Percentiles rank a stretch among this genome's conserved stretches.
Conservation (phyloP, 2,797 vertebrate genomes). For the Geotrypetes seraphini region DNA sequence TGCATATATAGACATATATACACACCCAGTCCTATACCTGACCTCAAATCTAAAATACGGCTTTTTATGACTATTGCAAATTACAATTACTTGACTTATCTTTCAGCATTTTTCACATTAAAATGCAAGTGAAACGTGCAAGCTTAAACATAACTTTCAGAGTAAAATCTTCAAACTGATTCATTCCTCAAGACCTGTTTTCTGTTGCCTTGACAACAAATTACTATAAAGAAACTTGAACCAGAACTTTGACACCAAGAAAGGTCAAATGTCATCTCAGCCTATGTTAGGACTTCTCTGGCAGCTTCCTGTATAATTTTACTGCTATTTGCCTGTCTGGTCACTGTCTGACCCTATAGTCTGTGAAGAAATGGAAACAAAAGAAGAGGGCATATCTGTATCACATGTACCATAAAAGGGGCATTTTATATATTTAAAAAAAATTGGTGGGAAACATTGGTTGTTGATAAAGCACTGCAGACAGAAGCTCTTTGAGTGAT, state of each 20-base stretch:
- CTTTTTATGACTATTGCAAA: conserved; percentile 33
- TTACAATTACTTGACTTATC: conserved; percentile 27
- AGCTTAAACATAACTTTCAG: conserved; percentile 34
- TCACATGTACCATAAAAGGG: conserved; percentile 33
- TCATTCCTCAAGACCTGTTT: conserved; percentile 41
- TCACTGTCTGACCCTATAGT: conserved; percentile 63
- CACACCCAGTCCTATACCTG: too few relatives aligned
- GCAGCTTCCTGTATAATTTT: conserved; percentile 71
- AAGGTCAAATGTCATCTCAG: conserved; percentile 60
- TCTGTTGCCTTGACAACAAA: conserved; percentile 46
- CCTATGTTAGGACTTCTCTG: conserved; percentile 60
- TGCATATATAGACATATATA: too few relatives aligned
- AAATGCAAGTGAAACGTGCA: conserved; percentile 37
- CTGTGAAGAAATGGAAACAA: conserved; percentile 54
- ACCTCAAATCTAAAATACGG: too few relatives aligned
- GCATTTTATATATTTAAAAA: conserved; percentile 39
- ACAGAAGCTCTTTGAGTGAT: conserved; percentile 5
- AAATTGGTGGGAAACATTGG: conserved; percentile 29
- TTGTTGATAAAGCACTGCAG: conserved; percentile 2
- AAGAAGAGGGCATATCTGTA: conserved; percentile 27
- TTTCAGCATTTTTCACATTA: conserved; percentile 27
- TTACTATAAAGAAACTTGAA: conserved; percentile 68
- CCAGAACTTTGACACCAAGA: conserved; percentile 61
- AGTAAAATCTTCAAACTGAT: too few relatives aligned
- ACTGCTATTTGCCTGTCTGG: conserved; percentile 65